phyloP scores from a whole-genome alignment of 1,140 invertebrate species.

The Schlechtendalia chinensis region DNA sequence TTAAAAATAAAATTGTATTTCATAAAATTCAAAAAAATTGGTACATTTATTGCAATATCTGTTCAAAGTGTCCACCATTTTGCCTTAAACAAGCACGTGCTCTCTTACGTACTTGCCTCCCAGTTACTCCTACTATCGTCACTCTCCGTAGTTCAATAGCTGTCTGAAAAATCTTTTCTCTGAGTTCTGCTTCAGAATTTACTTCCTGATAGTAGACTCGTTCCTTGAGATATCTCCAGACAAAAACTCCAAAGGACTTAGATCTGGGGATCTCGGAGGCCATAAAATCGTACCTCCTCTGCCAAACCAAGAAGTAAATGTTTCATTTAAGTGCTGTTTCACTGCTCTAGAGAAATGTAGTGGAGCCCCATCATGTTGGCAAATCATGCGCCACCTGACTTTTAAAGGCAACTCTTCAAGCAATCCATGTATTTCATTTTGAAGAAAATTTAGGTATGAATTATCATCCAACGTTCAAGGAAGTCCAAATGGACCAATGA shows the following conservation, averaged over 20 bases:
- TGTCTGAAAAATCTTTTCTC: background rate
- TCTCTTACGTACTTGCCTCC: background rate
- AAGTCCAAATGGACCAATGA: too few relatives aligned
- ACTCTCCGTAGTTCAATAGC: background rate
- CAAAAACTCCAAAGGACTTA: constrained; percentile 54
- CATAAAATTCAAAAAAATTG: too few relatives aligned
- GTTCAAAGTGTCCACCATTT: background rate
- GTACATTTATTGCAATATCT: background rate
- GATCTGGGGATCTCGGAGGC: constrained; percentile 55
- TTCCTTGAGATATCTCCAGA: constrained; percentile 31
- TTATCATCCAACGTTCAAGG: too few relatives aligned
- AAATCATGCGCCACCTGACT: background rate
- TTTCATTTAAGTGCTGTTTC: constrained; percentile 41
- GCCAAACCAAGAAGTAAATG: constrained; percentile 53
- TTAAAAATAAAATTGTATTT: too few relatives aligned
- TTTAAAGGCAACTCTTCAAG: too few relatives aligned
- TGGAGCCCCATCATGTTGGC: constrained; percentile 54
- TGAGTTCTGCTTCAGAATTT: background rate
- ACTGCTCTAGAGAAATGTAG: constrained; percentile 53
- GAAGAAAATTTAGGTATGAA: too few relatives aligned
- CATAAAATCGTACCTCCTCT: constrained; percentile 54
- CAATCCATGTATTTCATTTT: too few relatives aligned
- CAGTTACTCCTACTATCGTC: background rate
- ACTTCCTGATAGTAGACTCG: background rate
- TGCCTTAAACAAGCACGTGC: background rate